Evolutionary conservation across 2,888 invertebrate genomes (phyloP).

Genomic region (Spatulosminthurus flaviceps): DNA sequence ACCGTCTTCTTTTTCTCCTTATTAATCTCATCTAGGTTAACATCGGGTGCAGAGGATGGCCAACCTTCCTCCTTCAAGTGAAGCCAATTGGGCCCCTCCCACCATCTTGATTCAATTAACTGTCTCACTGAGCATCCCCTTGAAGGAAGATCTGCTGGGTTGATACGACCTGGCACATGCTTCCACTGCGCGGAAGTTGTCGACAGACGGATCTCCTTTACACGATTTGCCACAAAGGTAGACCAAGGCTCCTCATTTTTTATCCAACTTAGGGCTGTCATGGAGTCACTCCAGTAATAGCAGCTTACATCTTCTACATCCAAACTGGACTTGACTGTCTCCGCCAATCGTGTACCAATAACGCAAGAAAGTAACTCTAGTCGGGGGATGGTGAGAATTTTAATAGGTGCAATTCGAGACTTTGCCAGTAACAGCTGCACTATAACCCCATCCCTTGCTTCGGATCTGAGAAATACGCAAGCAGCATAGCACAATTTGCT

Average conservation of each 20-base stretch:
- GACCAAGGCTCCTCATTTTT: slow-evolving; percentile 53
- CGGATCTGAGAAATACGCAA: slow-evolving; percentile 58
- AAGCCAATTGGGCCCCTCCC: slow-evolving; percentile 61
- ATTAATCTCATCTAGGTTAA: slow-evolving; percentile 44
- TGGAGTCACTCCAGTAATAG: slow-evolving; percentile 53
- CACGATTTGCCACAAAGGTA: slow-evolving; percentile 56
- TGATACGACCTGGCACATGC: slow-evolving; percentile 55
- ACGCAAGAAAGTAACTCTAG: slow-evolving; percentile 47
- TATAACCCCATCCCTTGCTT: no score
- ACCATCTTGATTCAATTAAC: slow-evolving; percentile 54
- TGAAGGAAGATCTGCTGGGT: slow-evolving; percentile 62
- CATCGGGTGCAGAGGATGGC: slow-evolving; percentile 37
- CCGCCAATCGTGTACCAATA: slow-evolving; percentile 35
- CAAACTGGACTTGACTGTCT: slow-evolving; percentile 26
- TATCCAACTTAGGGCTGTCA: slow-evolving; percentile 56
- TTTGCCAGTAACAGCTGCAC: no score
- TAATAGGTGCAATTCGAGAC: slow-evolving; percentile 63
- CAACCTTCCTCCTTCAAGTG: slow-evolving; percentile 45
- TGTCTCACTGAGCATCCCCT: slow-evolving; percentile 53
- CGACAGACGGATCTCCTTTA: slow-evolving; percentile 47
- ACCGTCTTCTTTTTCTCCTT: slow-evolving; percentile 27
- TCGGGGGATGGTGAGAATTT: slow-evolving; percentile 55
- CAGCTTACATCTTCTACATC: neutral
- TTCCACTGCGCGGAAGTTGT: slow-evolving; percentile 56
- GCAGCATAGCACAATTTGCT: slow-evolving; percentile 63